phyloP scores from a whole-genome alignment of 2,888 invertebrate species.

The Trissonchulus latispiculum region DNA sequence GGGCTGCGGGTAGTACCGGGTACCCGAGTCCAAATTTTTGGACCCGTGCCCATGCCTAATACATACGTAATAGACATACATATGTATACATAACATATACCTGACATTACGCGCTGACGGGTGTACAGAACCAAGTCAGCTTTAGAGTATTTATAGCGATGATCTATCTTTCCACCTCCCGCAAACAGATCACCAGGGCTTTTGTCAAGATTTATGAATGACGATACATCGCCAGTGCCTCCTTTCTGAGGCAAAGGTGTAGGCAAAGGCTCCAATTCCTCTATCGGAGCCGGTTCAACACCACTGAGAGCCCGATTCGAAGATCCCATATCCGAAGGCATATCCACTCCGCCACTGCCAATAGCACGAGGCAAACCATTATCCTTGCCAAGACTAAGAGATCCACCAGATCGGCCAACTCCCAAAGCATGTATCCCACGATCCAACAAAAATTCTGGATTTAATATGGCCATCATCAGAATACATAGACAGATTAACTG shows the following conservation, averaged over 20 bases:
- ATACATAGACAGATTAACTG: constrained; percentile 1
- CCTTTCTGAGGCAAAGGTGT: neutral
- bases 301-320: neutral
- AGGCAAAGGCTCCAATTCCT: neutral
- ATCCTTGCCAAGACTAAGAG: too few relatives aligned
- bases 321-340: neutral
- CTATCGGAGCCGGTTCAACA: neutral
- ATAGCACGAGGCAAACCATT: neutral
- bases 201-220: too few relatives aligned
- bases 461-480: constrained; percentile 1
- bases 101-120: constrained; percentile 6
- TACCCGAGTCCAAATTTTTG: too few relatives aligned
- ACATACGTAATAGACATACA: too few relatives aligned
- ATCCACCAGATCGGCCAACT: neutral
- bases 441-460: constrained; percentile 16
- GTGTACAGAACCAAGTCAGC: constrained; percentile 12
- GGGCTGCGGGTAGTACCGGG: too few relatives aligned
- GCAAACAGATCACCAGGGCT: too few relatives aligned
- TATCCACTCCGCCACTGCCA: neutral
- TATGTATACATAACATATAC: too few relatives aligned
- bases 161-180: neutral
- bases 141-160: neutral
- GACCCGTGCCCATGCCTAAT: too few relatives aligned
- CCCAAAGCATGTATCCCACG: too few relatives aligned
- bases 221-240: neutral